Conservation (phyloP, 2,113 vertebrate genomes). For the Brachypteracias leptosomus region DNA sequence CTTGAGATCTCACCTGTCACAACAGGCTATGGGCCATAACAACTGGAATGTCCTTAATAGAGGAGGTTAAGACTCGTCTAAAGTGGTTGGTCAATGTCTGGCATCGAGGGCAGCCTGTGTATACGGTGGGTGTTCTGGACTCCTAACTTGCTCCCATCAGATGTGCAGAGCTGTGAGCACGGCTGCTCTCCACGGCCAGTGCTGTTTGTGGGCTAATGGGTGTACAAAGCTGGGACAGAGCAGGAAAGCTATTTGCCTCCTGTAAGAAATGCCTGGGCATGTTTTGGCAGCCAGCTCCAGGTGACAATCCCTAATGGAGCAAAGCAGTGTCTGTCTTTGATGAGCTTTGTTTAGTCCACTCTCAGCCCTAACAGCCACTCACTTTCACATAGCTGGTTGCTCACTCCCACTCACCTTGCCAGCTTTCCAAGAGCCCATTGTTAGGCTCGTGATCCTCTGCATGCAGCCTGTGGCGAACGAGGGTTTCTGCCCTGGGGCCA, state of each 20-base stretch:
- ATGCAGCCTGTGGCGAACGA: fast-evolving
- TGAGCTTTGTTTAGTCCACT: background rate
- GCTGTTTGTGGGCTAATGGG: background rate
- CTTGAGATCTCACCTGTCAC: background rate
- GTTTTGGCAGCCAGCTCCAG: background rate
- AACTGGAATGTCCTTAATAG: background rate
- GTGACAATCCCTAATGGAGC: background rate
- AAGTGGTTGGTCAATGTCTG: background rate
- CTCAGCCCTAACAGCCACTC: background rate
- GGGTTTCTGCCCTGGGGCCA: background rate
- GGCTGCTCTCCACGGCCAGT: background rate
- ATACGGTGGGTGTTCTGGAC: background rate
- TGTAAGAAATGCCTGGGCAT: background rate
- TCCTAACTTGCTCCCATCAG: background rate
- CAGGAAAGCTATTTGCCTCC: background rate
- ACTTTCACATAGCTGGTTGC: background rate
- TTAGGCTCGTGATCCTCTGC: background rate
- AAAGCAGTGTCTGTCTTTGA: background rate
- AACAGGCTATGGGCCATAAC: background rate
- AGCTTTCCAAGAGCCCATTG: background rate
- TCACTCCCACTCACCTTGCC: background rate
- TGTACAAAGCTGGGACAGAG: background rate
- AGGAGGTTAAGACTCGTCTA: background rate
- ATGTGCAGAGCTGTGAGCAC: background rate
- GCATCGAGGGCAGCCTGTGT: background rate